Evolutionary conservation across 2,797 vertebrate species (phyloP).

Genomic region (Phrynocephalus vlangalii): DNA sequence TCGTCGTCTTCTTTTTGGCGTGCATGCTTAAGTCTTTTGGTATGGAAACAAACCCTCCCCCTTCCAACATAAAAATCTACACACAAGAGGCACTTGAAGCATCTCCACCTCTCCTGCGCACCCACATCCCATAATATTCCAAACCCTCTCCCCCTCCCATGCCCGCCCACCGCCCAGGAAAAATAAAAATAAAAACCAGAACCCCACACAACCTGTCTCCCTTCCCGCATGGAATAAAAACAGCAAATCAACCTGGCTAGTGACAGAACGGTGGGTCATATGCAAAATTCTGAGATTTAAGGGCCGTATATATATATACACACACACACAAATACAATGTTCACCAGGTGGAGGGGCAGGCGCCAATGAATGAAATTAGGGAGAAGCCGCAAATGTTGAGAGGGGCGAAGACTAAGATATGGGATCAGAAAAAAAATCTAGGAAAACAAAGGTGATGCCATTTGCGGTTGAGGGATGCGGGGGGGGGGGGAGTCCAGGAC

Average conservation of each 20-base stretch:
- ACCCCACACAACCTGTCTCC: background rate
- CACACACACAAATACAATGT: background rate
- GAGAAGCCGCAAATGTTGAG: background rate
- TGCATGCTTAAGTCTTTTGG: slow-evolving; percentile 43
- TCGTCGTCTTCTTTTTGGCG: slow-evolving; percentile 11
- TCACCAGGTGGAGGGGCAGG: background rate
- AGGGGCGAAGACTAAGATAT: too few species aligned
- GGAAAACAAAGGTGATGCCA: background rate
- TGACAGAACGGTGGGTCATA: background rate
- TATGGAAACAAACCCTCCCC: slow-evolving; percentile 9
- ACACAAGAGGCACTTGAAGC: slow-evolving; percentile 38
- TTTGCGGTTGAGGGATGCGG: background rate
- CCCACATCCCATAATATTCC: background rate
- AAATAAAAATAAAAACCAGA: too few species aligned
- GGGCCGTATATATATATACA: background rate
- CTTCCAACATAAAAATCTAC: background rate
- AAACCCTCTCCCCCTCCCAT: background rate
- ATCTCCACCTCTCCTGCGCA: background rate
- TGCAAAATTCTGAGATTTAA: background rate
- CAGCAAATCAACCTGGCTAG: background rate
- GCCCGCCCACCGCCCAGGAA: background rate
- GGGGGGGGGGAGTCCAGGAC: background rate
- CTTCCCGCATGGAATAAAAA: background rate
- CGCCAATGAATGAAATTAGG: too few species aligned
- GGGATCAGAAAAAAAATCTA: background rate